A percentile compares a stretch with the other conserved stretches of the same genome.
These are phyloP conservation scores for Ephialtes manifestator DNA, from an alignment of 2,888 invertebrate genomes.

Conservation along the genomic window DNA sequence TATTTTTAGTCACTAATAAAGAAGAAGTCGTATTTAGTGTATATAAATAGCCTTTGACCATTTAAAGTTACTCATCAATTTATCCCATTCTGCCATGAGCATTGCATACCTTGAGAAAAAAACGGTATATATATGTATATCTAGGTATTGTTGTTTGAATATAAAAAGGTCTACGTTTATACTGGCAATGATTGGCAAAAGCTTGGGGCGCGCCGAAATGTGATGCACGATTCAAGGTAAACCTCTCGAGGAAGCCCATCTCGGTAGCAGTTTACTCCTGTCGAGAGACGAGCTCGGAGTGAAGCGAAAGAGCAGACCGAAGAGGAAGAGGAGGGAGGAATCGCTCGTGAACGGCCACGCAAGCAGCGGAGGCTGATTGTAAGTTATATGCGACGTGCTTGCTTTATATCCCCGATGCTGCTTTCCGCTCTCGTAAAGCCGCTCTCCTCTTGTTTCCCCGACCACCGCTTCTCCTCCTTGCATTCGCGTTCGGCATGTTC, in stretches of 20 bases:
- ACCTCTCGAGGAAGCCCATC: slow-evolving; percentile 66
- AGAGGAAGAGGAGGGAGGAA: slow-evolving; percentile 63
- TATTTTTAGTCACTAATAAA: too few relatives aligned
- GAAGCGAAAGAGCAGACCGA: slow-evolving; percentile 45
- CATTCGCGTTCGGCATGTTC: slow-evolving; percentile 76
- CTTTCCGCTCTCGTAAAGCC: slow-evolving; percentile 85
- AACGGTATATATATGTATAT: too few relatives aligned
- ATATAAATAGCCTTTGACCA: too few relatives aligned
- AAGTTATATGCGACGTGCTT: slow-evolving; percentile 85
- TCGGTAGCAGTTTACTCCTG: slow-evolving; percentile 72
- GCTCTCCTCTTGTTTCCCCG: slow-evolving; percentile 67
- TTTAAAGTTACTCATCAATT: too few relatives aligned
- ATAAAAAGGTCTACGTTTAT: neutral
- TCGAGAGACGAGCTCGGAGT: slow-evolving; percentile 54
- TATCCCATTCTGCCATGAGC: too few relatives aligned
- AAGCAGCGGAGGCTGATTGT: slow-evolving; percentile 83
- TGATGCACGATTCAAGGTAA: slow-evolving; percentile 78
- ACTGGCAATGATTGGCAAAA: slow-evolving; percentile 4
- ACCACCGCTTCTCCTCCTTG: slow-evolving; percentile 67
- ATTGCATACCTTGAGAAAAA: too few relatives aligned
- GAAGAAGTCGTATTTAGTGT: too few relatives aligned
- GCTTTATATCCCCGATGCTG: slow-evolving; percentile 85
- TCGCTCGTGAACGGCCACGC: slow-evolving; percentile 76
- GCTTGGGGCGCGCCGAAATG: slow-evolving; percentile 58
- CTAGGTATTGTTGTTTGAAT: too few relatives aligned